A percentile compares a stretch with the other conserved stretches of the same genome.
Evolutionary conservation across 64 coral and sea anemone species (phyloP).

Genomic region (Exaiptasia diaphana): DNA sequence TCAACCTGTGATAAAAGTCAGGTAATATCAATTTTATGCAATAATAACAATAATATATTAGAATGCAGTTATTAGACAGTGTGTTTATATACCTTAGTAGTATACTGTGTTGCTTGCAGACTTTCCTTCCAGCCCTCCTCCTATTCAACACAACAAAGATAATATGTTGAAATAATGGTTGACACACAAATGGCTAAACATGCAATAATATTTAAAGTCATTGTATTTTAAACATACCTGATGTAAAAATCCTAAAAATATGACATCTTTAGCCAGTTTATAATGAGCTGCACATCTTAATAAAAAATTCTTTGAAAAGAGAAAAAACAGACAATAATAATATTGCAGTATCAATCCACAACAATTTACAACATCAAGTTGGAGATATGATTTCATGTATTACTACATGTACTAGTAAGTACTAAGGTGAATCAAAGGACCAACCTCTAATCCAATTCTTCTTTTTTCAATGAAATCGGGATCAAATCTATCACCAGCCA

Average conservation of each 20-base stretch:
- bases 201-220: too few species aligned
- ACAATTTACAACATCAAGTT: too few species aligned
- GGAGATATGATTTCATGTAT: too few species aligned
- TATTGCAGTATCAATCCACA: too few species aligned
- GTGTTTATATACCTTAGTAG: slow-evolving; percentile 58
- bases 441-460: slow-evolving; percentile 76
- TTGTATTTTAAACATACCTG: too few species aligned
- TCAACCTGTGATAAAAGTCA: slow-evolving; percentile 57
- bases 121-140: slow-evolving; percentile 96
- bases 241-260: slow-evolving; percentile 80
- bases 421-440: too few species aligned
- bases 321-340: neutral
- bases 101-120: slow-evolving; percentile 74
- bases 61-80: neutral
- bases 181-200: too few species aligned
- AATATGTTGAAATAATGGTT: neutral
- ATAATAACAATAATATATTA: neutral
- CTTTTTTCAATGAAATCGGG: slow-evolving; percentile 96
- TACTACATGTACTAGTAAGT: too few species aligned
- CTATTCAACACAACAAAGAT: slow-evolving; percentile 13
- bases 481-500: slow-evolving; percentile 92
- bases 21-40: neutral
- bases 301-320: slow-evolving; percentile 70
- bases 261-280: slow-evolving; percentile 74
- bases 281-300: slow-evolving; percentile 78